phyloP scores from a whole-genome alignment of 2,888 invertebrate species.

The Hydrotaea diabolus region DNA sequence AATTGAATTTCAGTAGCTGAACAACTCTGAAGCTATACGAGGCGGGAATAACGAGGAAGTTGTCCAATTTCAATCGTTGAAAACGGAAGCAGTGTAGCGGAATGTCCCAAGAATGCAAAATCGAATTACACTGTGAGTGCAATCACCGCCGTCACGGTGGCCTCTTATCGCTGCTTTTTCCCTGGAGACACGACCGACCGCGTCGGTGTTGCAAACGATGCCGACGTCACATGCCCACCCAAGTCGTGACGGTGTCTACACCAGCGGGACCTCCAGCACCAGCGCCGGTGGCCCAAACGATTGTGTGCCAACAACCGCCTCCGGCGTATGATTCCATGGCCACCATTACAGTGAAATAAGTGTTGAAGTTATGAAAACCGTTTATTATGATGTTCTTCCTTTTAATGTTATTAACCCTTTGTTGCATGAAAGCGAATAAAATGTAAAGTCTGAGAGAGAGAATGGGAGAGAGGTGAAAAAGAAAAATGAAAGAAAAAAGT shows the following conservation, averaged over 20 bases:
- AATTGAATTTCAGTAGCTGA: slow-evolving; percentile 47
- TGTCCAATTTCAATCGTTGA: not conserved
- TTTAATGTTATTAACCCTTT: slow-evolving; percentile 12
- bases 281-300: slow-evolving; percentile 26
- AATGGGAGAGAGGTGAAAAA: no score
- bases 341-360: slow-evolving; percentile 31
- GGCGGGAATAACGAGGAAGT: not conserved
- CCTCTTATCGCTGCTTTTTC: slow-evolving; percentile 62
- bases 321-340: slow-evolving; percentile 48
- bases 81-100: not conserved
- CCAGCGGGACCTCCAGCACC: slow-evolving; percentile 44
- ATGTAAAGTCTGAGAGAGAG: not conserved
- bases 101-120: slow-evolving; percentile 60
- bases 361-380: not conserved
- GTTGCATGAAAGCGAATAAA: not conserved
- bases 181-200: slow-evolving; percentile 70
- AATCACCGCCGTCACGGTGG: slow-evolving; percentile 68
- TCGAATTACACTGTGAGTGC: slow-evolving; percentile 72
- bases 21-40: slow-evolving; percentile 15
- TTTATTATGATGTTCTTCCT: not conserved
- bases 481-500: slow-evolving; percentile 5
- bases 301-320: slow-evolving; percentile 56
- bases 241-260: slow-evolving; percentile 69
- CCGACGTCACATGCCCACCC: slow-evolving; percentile 62
- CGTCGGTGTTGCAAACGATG: slow-evolving; percentile 70